Conservation (phyloP, 2,113 vertebrate genomes). For the Spermophilus dauricus region DNA sequence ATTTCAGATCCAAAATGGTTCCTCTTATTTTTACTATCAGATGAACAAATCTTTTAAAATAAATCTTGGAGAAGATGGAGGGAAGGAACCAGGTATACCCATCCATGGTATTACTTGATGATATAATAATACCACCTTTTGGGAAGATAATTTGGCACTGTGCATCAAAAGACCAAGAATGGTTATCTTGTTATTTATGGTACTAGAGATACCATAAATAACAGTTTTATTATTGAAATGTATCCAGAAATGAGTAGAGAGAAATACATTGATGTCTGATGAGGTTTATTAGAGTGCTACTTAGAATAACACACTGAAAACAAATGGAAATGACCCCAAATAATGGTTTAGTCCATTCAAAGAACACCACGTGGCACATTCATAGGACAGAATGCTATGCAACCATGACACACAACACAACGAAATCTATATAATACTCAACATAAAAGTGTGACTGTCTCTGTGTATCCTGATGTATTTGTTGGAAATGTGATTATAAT, state of each 20-base stretch:
- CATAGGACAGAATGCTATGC: not conserved
- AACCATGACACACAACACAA: not conserved
- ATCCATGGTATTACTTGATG: not conserved
- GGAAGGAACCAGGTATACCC: not conserved
- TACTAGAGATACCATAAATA: too few species aligned
- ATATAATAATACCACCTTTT: not conserved
- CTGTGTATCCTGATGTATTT: not conserved
- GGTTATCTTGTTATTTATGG: not conserved
- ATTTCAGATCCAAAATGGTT: not conserved
- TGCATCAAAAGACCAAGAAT: not conserved
- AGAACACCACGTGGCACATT: not conserved
- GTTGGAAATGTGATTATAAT: not conserved
- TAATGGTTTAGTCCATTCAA: not conserved
- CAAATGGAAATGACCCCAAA: not conserved
- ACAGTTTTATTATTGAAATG: not conserved
- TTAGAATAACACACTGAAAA: not conserved
- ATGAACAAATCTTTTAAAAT: not conserved
- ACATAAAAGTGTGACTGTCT: not conserved
- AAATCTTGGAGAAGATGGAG: not conserved
- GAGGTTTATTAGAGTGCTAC: not conserved
- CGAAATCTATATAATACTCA: not conserved
- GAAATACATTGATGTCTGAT: not conserved
- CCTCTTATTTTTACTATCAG: not conserved
- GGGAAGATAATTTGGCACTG: not conserved
- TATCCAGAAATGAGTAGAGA: not conserved